Evolutionary conservation across 2,113 vertebrate genomes (phyloP).

Genomic region (Phyllostomus discolor): DNA sequence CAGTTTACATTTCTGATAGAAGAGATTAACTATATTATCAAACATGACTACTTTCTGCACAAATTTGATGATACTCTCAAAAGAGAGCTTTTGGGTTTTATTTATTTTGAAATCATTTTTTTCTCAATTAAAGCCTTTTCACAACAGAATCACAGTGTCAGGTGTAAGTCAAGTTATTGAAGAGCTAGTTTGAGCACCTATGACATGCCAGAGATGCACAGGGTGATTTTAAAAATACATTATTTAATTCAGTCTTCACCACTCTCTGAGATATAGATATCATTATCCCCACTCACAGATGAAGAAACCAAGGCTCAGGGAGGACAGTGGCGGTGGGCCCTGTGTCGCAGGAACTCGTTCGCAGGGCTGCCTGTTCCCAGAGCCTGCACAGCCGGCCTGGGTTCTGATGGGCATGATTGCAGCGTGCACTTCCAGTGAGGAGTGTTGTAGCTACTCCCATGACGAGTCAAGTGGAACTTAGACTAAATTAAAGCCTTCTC

Average conservation of each 20-base stretch:
- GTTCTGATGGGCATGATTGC: neutral
- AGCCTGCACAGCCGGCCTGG: rapidly evolving
- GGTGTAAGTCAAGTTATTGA: neutral
- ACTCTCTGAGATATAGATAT: neutral
- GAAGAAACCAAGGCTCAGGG: neutral
- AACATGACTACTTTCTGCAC: neutral
- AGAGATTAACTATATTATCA: neutral
- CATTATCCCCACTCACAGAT: neutral
- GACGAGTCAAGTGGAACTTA: slow-evolving; percentile 9
- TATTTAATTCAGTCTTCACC: neutral
- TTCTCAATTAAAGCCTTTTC: neutral
- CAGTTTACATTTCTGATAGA: neutral
- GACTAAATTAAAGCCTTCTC: slow-evolving; percentile 48
- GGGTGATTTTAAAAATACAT: neutral
- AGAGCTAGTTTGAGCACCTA: neutral
- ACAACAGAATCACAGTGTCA: neutral
- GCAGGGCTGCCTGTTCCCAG: neutral
- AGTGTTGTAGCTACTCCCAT: slow-evolving; percentile 12
- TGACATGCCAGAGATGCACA: neutral
- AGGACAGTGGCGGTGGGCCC: neutral
- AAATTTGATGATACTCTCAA: neutral
- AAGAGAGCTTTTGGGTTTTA: neutral
- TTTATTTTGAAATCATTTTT: neutral
- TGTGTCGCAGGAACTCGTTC: neutral
- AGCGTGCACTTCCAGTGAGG: rapidly evolving